phyloP scores from a whole-genome alignment of 2,113 vertebrate genomes.

The Amblyornis subalaris region DNA sequence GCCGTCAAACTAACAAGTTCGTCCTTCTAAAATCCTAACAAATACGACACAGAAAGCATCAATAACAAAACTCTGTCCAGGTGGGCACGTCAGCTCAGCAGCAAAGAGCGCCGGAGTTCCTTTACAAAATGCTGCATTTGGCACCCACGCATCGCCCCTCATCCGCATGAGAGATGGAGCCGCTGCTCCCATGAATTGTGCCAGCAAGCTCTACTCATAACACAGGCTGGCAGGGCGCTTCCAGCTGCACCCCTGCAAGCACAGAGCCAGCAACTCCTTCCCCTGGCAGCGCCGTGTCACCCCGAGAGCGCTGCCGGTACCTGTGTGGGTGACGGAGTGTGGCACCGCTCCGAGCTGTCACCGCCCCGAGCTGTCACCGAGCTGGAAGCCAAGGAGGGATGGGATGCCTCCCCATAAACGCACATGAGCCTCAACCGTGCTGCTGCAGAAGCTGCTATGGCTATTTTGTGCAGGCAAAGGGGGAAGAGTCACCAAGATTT shows the following conservation, averaged over 20 bases:
- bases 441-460: neutral
- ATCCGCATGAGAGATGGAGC: fast-evolving
- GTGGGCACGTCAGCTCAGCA: neutral
- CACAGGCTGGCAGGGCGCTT: neutral
- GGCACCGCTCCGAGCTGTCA: neutral
- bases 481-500: neutral
- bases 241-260: neutral
- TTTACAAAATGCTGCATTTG: neutral
- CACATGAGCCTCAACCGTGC: fast-evolving
- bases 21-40: neutral
- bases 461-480: neutral
- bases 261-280: neutral
- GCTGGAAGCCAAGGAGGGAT: neutral
- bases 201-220: neutral
- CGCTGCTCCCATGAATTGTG: fast-evolving
- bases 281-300: neutral
- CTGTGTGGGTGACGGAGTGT: fast-evolving
- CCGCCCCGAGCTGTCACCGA: neutral
- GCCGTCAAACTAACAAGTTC: neutral
- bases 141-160: neutral
- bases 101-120: neutral
- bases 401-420: neutral
- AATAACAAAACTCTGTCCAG: neutral
- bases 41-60: neutral
- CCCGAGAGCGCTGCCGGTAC: neutral